phyloP scores from a whole-genome alignment of 2,888 invertebrate species.

The Heliconius hortense region DNA sequence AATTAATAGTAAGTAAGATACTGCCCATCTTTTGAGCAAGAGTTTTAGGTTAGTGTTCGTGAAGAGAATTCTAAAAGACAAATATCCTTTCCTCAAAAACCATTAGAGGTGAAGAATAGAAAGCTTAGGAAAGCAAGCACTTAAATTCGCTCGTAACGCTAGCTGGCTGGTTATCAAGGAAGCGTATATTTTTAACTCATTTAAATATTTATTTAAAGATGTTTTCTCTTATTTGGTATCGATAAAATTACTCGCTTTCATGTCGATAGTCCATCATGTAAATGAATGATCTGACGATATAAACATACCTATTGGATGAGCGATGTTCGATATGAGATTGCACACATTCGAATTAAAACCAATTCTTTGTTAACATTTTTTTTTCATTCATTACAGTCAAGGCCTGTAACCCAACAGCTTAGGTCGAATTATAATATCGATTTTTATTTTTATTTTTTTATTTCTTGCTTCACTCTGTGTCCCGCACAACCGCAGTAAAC shows the following conservation, averaged over 20 bases:
- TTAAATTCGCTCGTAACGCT: slow-evolving; percentile 18
- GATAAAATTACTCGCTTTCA: not conserved
- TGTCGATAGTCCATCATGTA: too few relatives aligned
- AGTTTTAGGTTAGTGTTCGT: not conserved
- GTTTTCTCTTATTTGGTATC: not conserved
- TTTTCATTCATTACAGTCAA: too few relatives aligned
- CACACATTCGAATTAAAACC: too few relatives aligned
- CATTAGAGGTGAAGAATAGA: slow-evolving; percentile 43
- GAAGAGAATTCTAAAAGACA: slow-evolving; percentile 42
- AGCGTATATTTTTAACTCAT: not conserved
- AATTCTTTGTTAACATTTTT: too few relatives aligned
- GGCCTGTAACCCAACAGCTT: fast-evolving
- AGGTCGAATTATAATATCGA: too few relatives aligned
- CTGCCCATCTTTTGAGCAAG: slow-evolving; percentile 35
- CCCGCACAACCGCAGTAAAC: too few relatives aligned
- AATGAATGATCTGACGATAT: slow-evolving; percentile 4
- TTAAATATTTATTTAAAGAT: slow-evolving; percentile 4
- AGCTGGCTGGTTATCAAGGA: not conserved
- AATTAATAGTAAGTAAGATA: slow-evolving; percentile 41
- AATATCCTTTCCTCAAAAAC: slow-evolving; percentile 39
- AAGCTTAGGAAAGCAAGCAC: slow-evolving; percentile 37
- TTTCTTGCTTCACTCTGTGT: too few relatives aligned
- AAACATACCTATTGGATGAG: not conserved
- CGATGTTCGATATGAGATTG: too few relatives aligned
- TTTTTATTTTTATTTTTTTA: too few relatives aligned